Conservation (phyloP, 1,140 invertebrate genomes). For the Uloborus diversus region DNA sequence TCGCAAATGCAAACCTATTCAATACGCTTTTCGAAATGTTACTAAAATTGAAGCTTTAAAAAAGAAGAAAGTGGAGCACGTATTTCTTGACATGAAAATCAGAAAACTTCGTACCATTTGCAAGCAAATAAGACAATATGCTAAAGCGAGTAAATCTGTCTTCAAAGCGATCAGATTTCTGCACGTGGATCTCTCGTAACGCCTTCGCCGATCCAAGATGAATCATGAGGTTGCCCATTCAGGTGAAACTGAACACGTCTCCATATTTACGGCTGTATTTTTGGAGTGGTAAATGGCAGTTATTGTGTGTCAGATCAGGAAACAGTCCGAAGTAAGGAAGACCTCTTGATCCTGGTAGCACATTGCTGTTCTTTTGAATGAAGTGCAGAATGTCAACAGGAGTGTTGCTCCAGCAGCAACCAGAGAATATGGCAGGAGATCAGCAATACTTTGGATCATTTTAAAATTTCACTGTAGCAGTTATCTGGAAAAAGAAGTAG, state of each 20-base stretch:
- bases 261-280: not conserved
- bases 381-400: not conserved
- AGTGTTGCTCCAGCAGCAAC: too few species aligned
- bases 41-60: too few species aligned
- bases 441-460: too few species aligned
- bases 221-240: not conserved
- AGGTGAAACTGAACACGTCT: constrained; percentile 5
- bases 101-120: not conserved
- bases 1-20: too few species aligned
- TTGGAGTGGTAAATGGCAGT: not conserved
- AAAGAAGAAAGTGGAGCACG: too few species aligned
- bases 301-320: not conserved
- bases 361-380: not conserved
- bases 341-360: not conserved
- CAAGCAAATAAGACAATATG: not conserved
- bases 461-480: too few species aligned
- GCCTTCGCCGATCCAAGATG: not conserved
- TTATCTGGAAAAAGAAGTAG: too few species aligned
- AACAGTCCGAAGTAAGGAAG: not conserved
- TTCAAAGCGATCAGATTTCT: not conserved
- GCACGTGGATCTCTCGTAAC: not conserved
- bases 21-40: too few species aligned
- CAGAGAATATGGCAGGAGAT: too few species aligned
- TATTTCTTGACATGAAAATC: too few species aligned
- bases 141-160: not conserved